Percentiles rank a stretch among this genome's conserved stretches.
phyloP scores from a whole-genome alignment of 2,888 invertebrate genomes.

The Notodonta ziczac region DNA sequence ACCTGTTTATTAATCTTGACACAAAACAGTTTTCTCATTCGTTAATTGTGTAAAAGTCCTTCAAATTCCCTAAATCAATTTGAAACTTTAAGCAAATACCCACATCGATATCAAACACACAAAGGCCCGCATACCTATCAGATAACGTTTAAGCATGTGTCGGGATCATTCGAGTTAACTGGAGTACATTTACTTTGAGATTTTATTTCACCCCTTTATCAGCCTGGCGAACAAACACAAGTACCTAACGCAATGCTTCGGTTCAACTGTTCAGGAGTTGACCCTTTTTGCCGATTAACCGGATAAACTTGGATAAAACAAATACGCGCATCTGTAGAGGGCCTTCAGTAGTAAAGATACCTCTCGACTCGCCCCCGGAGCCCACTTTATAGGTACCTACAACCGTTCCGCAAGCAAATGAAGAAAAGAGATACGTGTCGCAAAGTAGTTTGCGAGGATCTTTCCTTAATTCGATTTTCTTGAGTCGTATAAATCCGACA shows the following conservation, averaged over 20 bases:
- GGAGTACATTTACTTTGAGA: conserved; percentile 26
- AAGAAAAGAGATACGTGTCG: conserved; percentile 29
- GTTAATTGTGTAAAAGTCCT: too few species aligned
- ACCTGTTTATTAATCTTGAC: too few species aligned
- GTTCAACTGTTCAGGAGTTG: conserved; percentile 35
- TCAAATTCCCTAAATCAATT: too few species aligned
- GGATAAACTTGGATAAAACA: conserved; percentile 43
- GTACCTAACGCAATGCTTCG: conserved; percentile 48
- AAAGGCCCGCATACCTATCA: conserved; percentile 12
- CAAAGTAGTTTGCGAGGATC: conserved; percentile 19
- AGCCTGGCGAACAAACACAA: conserved; percentile 40
- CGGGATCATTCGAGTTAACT: conserved; percentile 18
- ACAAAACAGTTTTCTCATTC: too few species aligned
- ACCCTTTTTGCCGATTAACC: conserved; percentile 50
- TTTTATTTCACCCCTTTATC: conserved; percentile 35
- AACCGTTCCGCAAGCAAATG: conserved; percentile 35
- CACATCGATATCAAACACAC: conserved; percentile 7
- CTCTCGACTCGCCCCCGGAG: conserved; percentile 15
- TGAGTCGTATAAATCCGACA: conserved; percentile 16
- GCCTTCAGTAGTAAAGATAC: conserved; percentile 14
- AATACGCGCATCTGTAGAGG: conserved; percentile 29
- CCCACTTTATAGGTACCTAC: conserved; percentile 17
- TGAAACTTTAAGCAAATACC: neutral
- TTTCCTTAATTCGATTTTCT: conserved; percentile 25
- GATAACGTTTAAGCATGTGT: conserved; percentile 19